Base-by-base conservation (phyloP, 2,113 vertebrate genomes). In the pig (Sus scrofa) region DNA sequence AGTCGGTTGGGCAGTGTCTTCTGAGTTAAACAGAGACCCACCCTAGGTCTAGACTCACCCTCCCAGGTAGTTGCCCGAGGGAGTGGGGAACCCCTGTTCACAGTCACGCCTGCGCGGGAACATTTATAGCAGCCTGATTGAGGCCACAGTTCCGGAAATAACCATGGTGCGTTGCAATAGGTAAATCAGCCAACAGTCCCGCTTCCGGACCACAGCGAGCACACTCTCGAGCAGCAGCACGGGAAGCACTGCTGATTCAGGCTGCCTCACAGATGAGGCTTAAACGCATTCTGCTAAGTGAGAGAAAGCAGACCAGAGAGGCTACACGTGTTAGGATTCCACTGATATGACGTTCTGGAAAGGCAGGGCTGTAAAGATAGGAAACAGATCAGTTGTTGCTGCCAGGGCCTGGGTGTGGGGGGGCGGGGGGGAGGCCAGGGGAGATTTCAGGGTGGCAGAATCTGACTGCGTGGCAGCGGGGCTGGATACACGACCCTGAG, bases 41-140 rank as follows among this genome's bases (percentile, higher is more conserved):
- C 14, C 27, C 0, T 0, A 0, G 1, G 24, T 1, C 54, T 14
- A 1, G 54, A 10, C 1, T 15, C 18, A 4, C 52, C 1, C 14
- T 8, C 24, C 32, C 22, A 0, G 0, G 63, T 1, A 0, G 84
- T 26, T 4, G 10, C 44, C 39, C 3, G 1, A 0, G 32, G 10
- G 24, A 34, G 3, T 1, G 2, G 60, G 7, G 27, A 27, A 34
- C 74, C 39, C 50, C 1, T 0, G 1, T 6, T 19, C 83, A 12
- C 30, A 2, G 34, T 7, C 19, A 32, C 37, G 8, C 63, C 37
- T 2, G 3, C 8, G 2, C 0, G 4, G 0, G 34, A 19, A 6
- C 6, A 1, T 65, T 19, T n/a, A 39, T 6, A 44, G 39, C 26
- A 15, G 75, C 19, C 0, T 10, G 26, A 4, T 6, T 37, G 6